A percentile compares a stretch with the other conserved stretches of the same genome.
Evolutionary conservation across 2,888 invertebrate species (phyloP).

Genomic region (Lasioglossum leucozonium): DNA sequence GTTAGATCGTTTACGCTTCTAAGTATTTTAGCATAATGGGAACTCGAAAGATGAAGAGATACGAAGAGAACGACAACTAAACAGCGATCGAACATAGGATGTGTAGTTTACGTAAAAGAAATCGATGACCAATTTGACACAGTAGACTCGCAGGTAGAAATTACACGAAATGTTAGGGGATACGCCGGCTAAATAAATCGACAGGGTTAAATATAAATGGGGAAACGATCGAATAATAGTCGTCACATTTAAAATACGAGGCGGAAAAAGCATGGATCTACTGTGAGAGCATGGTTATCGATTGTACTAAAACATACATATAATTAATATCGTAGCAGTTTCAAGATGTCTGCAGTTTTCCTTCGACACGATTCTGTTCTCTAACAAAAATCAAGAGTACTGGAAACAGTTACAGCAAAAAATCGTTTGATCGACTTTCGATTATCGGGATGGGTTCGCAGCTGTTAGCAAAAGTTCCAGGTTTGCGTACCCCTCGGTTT

Average conservation of each 20-base stretch:
- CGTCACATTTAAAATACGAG: constrained; percentile 6
- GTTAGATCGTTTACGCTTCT: background rate
- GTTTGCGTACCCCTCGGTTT: constrained; percentile 76
- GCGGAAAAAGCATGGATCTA: constrained; percentile 40
- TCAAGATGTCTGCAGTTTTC: constrained; percentile 66
- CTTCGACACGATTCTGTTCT: constrained; percentile 53
- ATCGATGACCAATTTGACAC: constrained; percentile 54
- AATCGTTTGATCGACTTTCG: constrained; percentile 58
- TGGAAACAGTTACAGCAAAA: constrained; percentile 29
- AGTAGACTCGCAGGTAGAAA: constrained; percentile 42
- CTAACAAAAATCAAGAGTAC: constrained; percentile 37
- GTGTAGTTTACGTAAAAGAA: constrained; percentile 41
- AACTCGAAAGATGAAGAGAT: constrained; percentile 25
- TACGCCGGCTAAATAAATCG: background rate
- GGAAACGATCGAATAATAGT: background rate
- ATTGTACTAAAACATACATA: constrained; percentile 59
- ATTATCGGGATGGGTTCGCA: constrained; percentile 81
- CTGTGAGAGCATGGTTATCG: constrained; percentile 66
- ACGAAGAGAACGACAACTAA: background rate
- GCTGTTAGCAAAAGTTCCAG: constrained; percentile 80
- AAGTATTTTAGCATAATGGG: background rate
- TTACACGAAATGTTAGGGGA: constrained; percentile 4
- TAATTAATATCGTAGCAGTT: constrained; percentile 56
- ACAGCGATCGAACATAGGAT: constrained; percentile 47
- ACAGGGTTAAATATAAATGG: constrained; percentile 24